Base-by-base conservation (phyloP, 2,888 invertebrate genomes). In the Boloria euphrosyne region DNA sequence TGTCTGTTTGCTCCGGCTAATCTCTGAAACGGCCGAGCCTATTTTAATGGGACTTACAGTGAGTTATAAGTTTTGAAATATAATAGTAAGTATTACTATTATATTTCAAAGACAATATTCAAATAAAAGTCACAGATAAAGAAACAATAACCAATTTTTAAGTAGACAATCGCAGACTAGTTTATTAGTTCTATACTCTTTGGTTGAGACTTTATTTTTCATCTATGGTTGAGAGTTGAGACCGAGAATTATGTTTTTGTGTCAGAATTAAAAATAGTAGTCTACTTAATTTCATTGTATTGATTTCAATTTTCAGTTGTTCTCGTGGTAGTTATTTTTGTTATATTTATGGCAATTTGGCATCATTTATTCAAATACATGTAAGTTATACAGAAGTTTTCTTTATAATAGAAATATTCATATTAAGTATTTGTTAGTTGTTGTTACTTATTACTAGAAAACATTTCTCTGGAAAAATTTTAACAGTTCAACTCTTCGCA, bases 211-310 rank as follows among this genome's bases (percentile, higher is more conserved):
- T n/a, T n/a, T n/a, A n/a, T n/a, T n/a, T n/a, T n/a, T n/a, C n/a
- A n/a, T n/a, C n/a, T n/a, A n/a, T n/a, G n/a, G n/a, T n/a, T n/a
- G n/a, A n/a, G n/a, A n/a, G n/a, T n/a, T 18, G 17, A 55, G 18
- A 44, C n/a, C n/a, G 4, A 27, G 49, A 63, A 50, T 13, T 55
- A 63, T 63, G 63, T 63, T 63, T 55, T 63, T 63, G 63, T 63
- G 63, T 63, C 63, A 63, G 57, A 58, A 50, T 22, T 47, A 44
- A 27, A 58, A 44, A 22, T 44, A 22, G 22, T 22, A 22, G 22
- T 22, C 22, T 38, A 44, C 44, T 44, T 22, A 44, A 22, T 55
- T 55, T 55, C 44, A 22, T 55, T 55, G 44, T 55, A 55, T 55
- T 55, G 55, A 55, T 55, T 55, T 44, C 22, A 55, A 18, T 55